Conservation (phyloP, 2,797 vertebrate genomes). For the Rhynchonycteris naso region DNA sequence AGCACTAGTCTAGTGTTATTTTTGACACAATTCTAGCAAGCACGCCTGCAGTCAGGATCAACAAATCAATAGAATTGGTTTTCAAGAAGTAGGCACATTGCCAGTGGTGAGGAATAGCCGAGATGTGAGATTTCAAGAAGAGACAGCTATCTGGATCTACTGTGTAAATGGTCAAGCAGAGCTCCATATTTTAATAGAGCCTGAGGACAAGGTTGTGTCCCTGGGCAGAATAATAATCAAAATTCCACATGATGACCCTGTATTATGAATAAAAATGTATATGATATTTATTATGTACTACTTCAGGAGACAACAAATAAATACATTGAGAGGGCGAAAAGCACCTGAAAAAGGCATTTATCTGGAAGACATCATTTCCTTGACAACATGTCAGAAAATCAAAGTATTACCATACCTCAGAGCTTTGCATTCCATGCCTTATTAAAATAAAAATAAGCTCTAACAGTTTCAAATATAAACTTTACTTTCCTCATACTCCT, state of each 20-base stretch:
- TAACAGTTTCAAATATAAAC: not conserved
- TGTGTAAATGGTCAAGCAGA: not conserved
- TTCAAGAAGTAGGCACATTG: constrained; percentile 16
- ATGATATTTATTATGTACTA: not conserved
- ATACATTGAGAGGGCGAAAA: not conserved
- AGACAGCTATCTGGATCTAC: not conserved
- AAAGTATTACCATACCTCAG: not conserved
- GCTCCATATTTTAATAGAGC: not conserved
- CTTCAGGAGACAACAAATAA: not conserved
- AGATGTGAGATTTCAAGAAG: constrained; percentile 6
- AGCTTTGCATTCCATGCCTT: not conserved
- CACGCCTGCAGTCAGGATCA: not conserved
- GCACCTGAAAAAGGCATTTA: not conserved
- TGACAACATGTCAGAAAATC: constrained; percentile 3
- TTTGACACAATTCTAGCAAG: constrained; percentile 49
- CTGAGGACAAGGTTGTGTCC: not conserved
- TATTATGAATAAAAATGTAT: constrained; percentile 2
- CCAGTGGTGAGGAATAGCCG: constrained; percentile 23
- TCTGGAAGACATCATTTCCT: constrained; percentile 24
- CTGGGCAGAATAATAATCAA: not conserved
- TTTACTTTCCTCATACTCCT: not conserved
- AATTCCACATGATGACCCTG: not conserved
- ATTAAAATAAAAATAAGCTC: constrained; percentile 20
- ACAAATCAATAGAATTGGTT: constrained; percentile 43
- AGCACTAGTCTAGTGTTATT: not conserved